Evolutionary conservation across 1,140 invertebrate species (phyloP).

Genomic region (Hormaphis cornu): DNA sequence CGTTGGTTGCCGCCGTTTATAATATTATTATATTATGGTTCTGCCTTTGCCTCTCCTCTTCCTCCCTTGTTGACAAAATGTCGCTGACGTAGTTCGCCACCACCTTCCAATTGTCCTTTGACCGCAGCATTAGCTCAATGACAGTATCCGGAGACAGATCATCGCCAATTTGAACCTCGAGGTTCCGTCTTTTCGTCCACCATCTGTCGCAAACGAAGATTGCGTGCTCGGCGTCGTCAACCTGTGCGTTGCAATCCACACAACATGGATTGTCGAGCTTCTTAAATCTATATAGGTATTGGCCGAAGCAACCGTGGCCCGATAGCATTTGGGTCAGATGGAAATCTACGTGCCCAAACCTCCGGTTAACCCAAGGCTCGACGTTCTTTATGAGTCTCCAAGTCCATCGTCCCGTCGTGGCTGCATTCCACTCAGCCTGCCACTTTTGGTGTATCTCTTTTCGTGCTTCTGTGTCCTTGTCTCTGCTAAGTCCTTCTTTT

Average conservation of each 20-base stretch:
- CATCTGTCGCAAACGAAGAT: background rate
- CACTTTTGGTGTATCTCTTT: too few species aligned
- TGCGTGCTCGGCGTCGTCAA: background rate
- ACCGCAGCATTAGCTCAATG: background rate
- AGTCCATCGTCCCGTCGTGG: background rate
- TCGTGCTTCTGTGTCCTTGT: too few species aligned
- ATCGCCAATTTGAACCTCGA: background rate
- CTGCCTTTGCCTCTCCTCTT: background rate
- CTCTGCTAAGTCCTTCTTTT: too few species aligned
- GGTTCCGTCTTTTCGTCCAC: background rate
- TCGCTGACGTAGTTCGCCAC: background rate
- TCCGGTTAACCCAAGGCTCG: background rate
- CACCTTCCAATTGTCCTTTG: background rate
- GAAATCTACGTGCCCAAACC: background rate
- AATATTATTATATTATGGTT: too few species aligned
- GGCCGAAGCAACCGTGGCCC: background rate
- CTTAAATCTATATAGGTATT: background rate
- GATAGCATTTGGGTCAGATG: slow-evolving; percentile 1
- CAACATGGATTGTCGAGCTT: background rate
- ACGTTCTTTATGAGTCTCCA: background rate
- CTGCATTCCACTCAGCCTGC: background rate
- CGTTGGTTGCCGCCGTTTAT: too few species aligned
- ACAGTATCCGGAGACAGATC: background rate
- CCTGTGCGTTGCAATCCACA: background rate
- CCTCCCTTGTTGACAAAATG: background rate